Conservation (phyloP, 2,888 invertebrate species). For the Drosophila robusta region DNA sequence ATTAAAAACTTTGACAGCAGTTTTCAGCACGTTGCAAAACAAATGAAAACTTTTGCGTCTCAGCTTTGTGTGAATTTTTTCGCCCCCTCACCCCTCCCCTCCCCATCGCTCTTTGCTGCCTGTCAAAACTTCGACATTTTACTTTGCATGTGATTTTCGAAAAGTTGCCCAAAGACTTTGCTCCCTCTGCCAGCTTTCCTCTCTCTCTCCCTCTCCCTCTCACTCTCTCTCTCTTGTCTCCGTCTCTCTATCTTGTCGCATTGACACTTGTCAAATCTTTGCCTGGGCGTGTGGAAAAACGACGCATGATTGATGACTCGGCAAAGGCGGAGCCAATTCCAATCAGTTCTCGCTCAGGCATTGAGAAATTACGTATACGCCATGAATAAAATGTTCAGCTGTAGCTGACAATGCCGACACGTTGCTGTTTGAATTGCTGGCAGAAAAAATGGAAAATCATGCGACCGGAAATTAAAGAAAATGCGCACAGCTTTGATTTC, state of each 20-base stretch:
- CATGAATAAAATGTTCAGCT: slow-evolving; percentile 59
- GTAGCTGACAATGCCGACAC: slow-evolving; percentile 49
- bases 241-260: slow-evolving; percentile 60
- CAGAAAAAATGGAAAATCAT: slow-evolving; percentile 64
- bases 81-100: background rate
- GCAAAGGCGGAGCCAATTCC: slow-evolving; percentile 62
- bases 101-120: slow-evolving; percentile 26
- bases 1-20: slow-evolving; percentile 81
- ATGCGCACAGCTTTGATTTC: slow-evolving; percentile 70
- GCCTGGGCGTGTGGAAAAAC: slow-evolving; percentile 72
- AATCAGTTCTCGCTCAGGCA: slow-evolving; percentile 56
- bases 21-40: slow-evolving; percentile 71
- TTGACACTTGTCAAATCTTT: slow-evolving; percentile 79
- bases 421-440: slow-evolving; percentile 23
- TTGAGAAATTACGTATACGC: slow-evolving; percentile 69
- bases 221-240: background rate
- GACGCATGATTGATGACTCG: slow-evolving; percentile 82
- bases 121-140: slow-evolving; percentile 76
- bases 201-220: background rate
- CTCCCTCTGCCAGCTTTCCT: slow-evolving; percentile 2
- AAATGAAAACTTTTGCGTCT: slow-evolving; percentile 63
- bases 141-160: slow-evolving; percentile 76
- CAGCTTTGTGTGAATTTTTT: slow-evolving; percentile 51
- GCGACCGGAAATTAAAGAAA: slow-evolving; percentile 75
- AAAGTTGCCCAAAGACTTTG: slow-evolving; percentile 47